Base-by-base conservation (phyloP, 2,113 vertebrate species). In the Daubentonia madagascariensis region DNA sequence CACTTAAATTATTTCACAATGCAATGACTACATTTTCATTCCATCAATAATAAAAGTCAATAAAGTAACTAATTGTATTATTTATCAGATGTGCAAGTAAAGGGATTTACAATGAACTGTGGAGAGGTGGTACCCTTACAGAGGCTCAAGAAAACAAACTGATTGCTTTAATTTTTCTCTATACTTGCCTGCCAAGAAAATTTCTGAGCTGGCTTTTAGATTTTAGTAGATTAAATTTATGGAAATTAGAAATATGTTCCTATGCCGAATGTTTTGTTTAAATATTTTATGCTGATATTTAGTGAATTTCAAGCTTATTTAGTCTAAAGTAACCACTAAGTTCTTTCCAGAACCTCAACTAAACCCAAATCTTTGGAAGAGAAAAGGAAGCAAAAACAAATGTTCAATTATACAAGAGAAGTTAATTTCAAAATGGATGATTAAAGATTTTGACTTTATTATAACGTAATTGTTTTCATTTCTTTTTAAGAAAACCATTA, bases 291-390 rank as follows among this genome's bases (percentile, higher is more conserved):
- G 75, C 75, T 63, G 68, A 50, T 48, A 85, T 85, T 93, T n/a
- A 70, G 43, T 88, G 32, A 96, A 92, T 94, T 96, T 93, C 67
- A 94, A 96, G 37, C 43, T 95, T 86, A 63, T 59, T 95, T 95
- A 76, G 48, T 59, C 85, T 86, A 80, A 95, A 87, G 32, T 76
- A 89, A 86, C 12, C 12, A 70, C 35, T 65, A 68, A 68, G 17
- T 76, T 96, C 20, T 80, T 96, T 88, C 28, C 23, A 48, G 32
- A 83, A 59, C 6, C 28, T 95, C 37, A 84, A 14, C 23, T 67
- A 92, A 89, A 59, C 16, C 2, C 16, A 97, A 73, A 72, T 61
- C 7, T 86, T 89, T 88, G 54, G 14, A 86, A 43, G 52, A 59
- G 75, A 79, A 63, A 72, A 85, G 20, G 8, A 89, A 90, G 14